A percentile compares a stretch with the other conserved stretches of the same genome.
Conservation (phyloP, 2,113 vertebrate species). For the Brachionichthys hirsutus region DNA sequence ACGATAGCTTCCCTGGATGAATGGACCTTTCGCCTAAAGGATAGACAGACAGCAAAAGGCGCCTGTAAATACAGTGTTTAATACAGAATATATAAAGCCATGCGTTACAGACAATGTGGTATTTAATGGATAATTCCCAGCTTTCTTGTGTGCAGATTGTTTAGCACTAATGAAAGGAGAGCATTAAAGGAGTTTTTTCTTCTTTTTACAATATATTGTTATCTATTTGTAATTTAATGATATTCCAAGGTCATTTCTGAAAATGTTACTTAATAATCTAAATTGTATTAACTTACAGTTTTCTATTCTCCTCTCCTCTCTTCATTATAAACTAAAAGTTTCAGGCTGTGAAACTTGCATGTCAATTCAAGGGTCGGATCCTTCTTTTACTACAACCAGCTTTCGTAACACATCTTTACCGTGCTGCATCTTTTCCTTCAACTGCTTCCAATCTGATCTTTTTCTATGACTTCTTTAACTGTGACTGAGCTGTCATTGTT, state of each 20-base stretch:
- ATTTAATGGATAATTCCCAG: slow-evolving; percentile 38
- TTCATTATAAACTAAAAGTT: no score
- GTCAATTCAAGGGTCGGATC: no score
- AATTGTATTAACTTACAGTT: slow-evolving; percentile 34
- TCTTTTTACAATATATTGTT: slow-evolving; percentile 39
- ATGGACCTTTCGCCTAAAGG: slow-evolving; percentile 41
- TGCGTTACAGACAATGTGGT: slow-evolving; percentile 58
- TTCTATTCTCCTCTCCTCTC: slow-evolving; percentile 29
- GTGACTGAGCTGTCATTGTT: no score
- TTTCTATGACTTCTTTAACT: no score
- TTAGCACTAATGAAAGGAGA: slow-evolving; percentile 31
- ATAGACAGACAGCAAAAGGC: slow-evolving; percentile 20
- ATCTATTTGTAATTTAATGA: slow-evolving; percentile 64
- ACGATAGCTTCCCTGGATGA: slow-evolving; percentile 47
- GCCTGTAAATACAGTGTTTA: slow-evolving; percentile 58
- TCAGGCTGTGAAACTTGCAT: no score
- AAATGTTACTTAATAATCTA: slow-evolving; percentile 11
- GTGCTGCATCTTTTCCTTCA: no score
- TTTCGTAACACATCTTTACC: no score
- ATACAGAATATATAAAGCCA: slow-evolving; percentile 67
- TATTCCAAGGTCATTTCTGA: slow-evolving; percentile 46
- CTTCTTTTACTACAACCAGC: no score
- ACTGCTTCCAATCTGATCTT: no score
- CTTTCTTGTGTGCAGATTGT: slow-evolving; percentile 49
- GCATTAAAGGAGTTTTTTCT: slow-evolving; percentile 22